phyloP scores from a whole-genome alignment of 2,797 vertebrate genomes.

The Limnodromus scolopaceus region DNA sequence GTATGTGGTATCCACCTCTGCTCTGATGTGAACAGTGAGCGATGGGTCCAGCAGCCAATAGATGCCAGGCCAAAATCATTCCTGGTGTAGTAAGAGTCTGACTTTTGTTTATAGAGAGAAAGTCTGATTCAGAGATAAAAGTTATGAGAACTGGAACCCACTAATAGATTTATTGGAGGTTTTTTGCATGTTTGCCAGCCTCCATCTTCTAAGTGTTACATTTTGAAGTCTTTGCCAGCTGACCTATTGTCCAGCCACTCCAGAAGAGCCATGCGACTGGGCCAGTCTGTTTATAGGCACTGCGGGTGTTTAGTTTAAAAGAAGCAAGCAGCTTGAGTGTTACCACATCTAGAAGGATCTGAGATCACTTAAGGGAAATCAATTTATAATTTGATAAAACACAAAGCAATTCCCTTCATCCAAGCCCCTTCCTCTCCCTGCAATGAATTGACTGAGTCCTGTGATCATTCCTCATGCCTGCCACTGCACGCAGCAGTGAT shows the following conservation, averaged over 20 bases:
- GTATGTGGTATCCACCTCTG: neutral
- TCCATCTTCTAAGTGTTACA: neutral
- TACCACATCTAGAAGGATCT: neutral
- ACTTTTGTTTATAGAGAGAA: neutral
- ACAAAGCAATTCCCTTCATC: neutral
- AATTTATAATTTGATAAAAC: slow-evolving; percentile 32
- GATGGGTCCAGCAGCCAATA: neutral
- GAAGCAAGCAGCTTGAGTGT: neutral
- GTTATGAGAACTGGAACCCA: neutral
- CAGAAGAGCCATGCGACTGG: accelerated
- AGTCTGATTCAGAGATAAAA: neutral
- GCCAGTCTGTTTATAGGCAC: neutral
- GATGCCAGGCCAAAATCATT: neutral
- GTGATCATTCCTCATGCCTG: slow-evolving; percentile 35
- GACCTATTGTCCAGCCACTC: neutral
- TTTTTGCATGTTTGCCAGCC: neutral
- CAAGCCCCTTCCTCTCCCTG: neutral
- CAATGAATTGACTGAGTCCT: neutral
- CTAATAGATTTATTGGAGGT: neutral
- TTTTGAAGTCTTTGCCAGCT: neutral
- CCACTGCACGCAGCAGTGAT: neutral
- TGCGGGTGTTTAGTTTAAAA: neutral
- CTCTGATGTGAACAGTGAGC: neutral
- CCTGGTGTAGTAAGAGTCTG: neutral
- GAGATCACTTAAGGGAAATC: slow-evolving; percentile 26